Evolutionary conservation across 92 coral and sea anemone genomes (phyloP).

Genomic region (Bergia puertoricense): DNA sequence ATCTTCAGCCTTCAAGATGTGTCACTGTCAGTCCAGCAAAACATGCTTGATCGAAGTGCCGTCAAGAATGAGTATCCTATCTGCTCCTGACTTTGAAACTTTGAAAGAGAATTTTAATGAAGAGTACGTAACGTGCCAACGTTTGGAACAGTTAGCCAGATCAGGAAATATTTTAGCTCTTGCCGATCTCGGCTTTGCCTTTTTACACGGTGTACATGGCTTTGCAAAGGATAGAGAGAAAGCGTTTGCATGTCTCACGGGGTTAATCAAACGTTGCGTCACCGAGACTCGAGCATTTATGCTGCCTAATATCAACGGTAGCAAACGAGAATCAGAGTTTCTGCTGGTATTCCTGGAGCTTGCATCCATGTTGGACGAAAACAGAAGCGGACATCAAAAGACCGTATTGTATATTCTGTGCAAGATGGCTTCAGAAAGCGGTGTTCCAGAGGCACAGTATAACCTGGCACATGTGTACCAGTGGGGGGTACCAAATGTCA

Average conservation of each 20-base stretch:
- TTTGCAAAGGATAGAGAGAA: slow-evolving; percentile 15
- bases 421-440: neutral
- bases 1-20: neutral
- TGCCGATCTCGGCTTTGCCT: slow-evolving; percentile 7
- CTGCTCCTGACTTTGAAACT: slow-evolving; percentile 18
- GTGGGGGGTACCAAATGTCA: slow-evolving; percentile 9
- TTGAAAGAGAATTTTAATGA: slow-evolving; percentile 10
- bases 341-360: neutral
- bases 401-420: neutral
- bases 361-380: neutral
- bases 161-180: slow-evolving; percentile 3
- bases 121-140: neutral
- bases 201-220: slow-evolving; percentile 1
- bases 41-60: neutral
- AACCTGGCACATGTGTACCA: slow-evolving; percentile 26
- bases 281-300: neutral
- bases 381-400: neutral
- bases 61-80: neutral
- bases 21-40: neutral
- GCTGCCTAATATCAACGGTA: neutral
- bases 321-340: neutral
- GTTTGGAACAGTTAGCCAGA: neutral
- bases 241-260: neutral
- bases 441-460: slow-evolving; percentile 27
- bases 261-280: no score